Percentiles rank a stretch among this genome's conserved stretches.
phyloP scores from a whole-genome alignment of 1,140 invertebrate species.

The Helicoverpa armigera region DNA sequence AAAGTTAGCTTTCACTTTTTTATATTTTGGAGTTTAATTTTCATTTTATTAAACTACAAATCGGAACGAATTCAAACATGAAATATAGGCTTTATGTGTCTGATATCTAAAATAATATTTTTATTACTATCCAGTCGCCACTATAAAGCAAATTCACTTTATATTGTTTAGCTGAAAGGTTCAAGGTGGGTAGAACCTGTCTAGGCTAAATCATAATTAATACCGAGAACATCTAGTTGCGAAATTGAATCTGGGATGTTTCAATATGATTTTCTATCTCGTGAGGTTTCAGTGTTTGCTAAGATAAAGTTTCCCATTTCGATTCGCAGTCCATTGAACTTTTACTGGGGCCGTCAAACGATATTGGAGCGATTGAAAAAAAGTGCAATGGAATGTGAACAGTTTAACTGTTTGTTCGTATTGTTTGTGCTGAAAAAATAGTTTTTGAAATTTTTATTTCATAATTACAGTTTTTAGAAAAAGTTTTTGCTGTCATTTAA shows the following conservation, averaged over 20 bases:
- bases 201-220: slow-evolving; percentile 25
- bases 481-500: too few species aligned
- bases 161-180: neutral
- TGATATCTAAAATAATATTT: neutral
- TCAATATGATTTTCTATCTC: slow-evolving; percentile 5
- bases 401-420: neutral
- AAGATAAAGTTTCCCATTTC: slow-evolving; percentile 4
- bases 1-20: too few species aligned
- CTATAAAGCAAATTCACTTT: slow-evolving; percentile 5
- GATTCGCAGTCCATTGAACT: slow-evolving; percentile 16
- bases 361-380: slow-evolving; percentile 21
- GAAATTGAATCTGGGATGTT: slow-evolving; percentile 5
- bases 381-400: slow-evolving; percentile 27
- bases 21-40: too few species aligned
- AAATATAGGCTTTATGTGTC: too few species aligned
- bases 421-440: neutral
- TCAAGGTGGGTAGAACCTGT: neutral
- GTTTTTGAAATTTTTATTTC: neutral
- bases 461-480: too few species aligned
- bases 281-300: neutral
- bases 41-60: too few species aligned
- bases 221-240: neutral
- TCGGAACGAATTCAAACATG: too few species aligned
- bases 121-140: neutral
- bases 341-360: neutral